These are phyloP conservation scores for Bujurquina vittata DNA, from an alignment of 2,113 vertebrate species.

Conservation along the genomic window DNA sequence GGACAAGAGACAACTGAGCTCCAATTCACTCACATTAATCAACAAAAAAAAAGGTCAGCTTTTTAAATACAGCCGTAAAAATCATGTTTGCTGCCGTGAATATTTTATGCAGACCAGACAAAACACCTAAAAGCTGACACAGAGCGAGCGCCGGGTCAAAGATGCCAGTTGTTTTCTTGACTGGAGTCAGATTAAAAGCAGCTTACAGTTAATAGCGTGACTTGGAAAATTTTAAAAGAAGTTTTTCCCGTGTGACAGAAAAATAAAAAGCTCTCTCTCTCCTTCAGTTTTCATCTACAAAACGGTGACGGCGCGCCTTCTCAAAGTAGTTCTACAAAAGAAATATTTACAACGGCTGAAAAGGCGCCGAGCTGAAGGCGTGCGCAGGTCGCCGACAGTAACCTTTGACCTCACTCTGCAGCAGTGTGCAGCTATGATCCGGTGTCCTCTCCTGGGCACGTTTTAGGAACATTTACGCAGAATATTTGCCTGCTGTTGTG, in stretches of 20 bases:
- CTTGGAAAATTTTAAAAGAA: neutral
- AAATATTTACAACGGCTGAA: conserved; percentile 61
- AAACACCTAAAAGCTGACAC: neutral
- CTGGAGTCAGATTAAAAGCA: conserved; percentile 19
- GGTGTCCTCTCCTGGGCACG: too few relatives aligned
- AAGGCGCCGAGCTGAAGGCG: neutral
- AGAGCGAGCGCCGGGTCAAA: neutral
- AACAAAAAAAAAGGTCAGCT: conserved; percentile 15
- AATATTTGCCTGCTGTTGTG: neutral
- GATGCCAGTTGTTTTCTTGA: neutral
- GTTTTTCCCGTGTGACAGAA: neutral
- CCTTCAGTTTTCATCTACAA: conserved; percentile 46
- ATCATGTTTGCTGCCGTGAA: neutral
- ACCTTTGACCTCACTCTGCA: conserved; percentile 28
- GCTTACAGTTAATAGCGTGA: neutral
- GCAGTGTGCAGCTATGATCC: neutral
- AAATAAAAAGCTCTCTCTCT: neutral
- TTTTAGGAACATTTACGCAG: neutral
- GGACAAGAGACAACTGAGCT: conserved; percentile 45
- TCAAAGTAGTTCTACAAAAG: conserved; percentile 41
- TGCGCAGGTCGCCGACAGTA: neutral
- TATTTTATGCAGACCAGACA: neutral
- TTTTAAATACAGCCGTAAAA: conserved; percentile 24
- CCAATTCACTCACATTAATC: conserved; percentile 30
- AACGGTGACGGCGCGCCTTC: conserved; percentile 70